Percentiles rank a stretch among this genome's conserved stretches.
Evolutionary conservation across 2,888 invertebrate genomes (phyloP).

Genomic region (Psylliodes chrysocephalus): DNA sequence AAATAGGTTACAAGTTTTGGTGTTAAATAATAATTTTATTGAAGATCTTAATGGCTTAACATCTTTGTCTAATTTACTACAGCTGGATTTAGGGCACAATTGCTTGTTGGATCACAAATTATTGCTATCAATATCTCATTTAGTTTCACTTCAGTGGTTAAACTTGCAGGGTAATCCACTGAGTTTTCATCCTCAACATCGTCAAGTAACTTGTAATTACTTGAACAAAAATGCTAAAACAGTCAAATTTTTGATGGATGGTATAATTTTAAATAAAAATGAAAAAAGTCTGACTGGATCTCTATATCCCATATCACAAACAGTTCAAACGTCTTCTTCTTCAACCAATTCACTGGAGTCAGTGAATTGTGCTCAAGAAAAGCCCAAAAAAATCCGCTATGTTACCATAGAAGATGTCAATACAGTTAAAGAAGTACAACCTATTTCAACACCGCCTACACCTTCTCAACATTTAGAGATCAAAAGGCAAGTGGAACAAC

Average conservation of each 20-base stretch:
- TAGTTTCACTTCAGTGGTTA: conserved; percentile 68
- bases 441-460: conserved; percentile 46
- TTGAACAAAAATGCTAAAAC: conserved; percentile 68
- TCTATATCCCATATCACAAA: conserved; percentile 54
- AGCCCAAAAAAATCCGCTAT: conserved; percentile 59
- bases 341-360: conserved; percentile 43
- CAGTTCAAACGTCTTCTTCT: conserved; percentile 23
- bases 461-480: conserved; percentile 49
- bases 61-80: conserved; percentile 67
- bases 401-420: conserved; percentile 64
- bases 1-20: conserved; percentile 65
- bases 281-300: conserved; percentile 67
- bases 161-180: conserved; percentile 73
- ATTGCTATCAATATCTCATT: conserved; percentile 67
- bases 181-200: conserved; percentile 71
- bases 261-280: conserved; percentile 65
- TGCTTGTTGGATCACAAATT: conserved; percentile 71
- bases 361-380: conserved; percentile 45
- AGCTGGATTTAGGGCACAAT: conserved; percentile 73
- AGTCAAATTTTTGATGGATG: conserved; percentile 69
- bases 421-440: conserved; percentile 54
- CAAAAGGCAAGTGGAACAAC: conserved; percentile 59
- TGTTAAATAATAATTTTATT: conserved; percentile 73
- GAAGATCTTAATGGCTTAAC: conserved; percentile 70
- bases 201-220: conserved; percentile 67